These are phyloP conservation scores for Dryobotodes eremita DNA, from an alignment of 2,888 invertebrate genomes.

Conservation along the genomic window DNA sequence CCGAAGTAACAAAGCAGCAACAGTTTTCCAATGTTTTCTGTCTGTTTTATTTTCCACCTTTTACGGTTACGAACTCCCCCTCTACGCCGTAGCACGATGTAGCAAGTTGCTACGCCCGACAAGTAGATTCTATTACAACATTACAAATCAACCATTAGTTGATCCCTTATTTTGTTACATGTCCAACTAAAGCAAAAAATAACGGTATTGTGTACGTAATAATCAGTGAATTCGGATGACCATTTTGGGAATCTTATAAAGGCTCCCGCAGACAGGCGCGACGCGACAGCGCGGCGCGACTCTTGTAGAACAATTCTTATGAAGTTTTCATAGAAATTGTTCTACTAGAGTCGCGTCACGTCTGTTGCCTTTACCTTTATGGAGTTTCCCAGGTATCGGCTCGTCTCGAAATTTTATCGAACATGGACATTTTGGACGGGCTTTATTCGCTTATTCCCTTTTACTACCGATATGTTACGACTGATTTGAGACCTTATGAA, in stretches of 20 bases:
- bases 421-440: constrained; percentile 27
- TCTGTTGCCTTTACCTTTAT: constrained; percentile 27
- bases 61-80: constrained; percentile 8
- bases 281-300: too few species aligned
- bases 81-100: constrained; percentile 48
- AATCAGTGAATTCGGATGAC: constrained; percentile 32
- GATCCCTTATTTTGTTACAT: constrained; percentile 16
- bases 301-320: too few species aligned
- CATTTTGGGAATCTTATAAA: constrained; percentile 26
- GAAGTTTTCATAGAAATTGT: too few species aligned
- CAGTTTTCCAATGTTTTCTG: neutral
- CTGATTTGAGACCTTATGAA: constrained; percentile 19
- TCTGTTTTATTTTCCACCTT: neutral
- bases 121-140: constrained; percentile 35
- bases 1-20: constrained; percentile 16
- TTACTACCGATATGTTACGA: constrained; percentile 30
- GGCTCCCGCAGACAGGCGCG: too few species aligned
- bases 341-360: too few species aligned
- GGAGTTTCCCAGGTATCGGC: constrained; percentile 18
- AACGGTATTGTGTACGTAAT: constrained; percentile 34
- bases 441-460: constrained; percentile 32
- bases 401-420: constrained; percentile 38
- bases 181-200: constrained; percentile 13
- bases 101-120: constrained; percentile 43
- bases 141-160: constrained; percentile 31